Base-by-base conservation (phyloP, 1,140 invertebrate genomes). In the Temnothorax nylanderi region DNA sequence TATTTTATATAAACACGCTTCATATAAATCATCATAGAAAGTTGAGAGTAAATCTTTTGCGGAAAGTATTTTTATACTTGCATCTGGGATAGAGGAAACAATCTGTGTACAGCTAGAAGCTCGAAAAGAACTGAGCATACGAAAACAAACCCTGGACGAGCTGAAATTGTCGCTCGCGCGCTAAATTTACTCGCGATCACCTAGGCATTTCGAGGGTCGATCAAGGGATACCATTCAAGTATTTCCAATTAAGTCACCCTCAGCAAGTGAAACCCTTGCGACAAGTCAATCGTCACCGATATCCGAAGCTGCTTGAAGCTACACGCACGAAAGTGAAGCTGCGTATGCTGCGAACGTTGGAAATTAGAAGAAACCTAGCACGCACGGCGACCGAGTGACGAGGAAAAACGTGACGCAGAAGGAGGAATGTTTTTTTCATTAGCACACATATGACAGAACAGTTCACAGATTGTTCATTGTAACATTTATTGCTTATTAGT, bases 171-270 rank as follows among this genome's bases (percentile, higher is more conserved):
- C 85, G 89, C 67, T 87, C 81, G 64, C 62, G 56, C 81, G 87
- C 91, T 92, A 92, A 91, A 92, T 92, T 92, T 92, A 92, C 87
- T 49, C 82, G 56, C 87, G 78, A 89, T 88, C 87, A 75, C 84
- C 80, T 88, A 91, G 85, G 60, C 78, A 92, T 90, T 91, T 91
- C 86, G 78, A 71, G 64, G 21, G 65, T 77, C 87, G 90, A 91
- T 91, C 82, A 87, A 89, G 86, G 64, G 91, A 92, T 92, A 85
- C 91, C 91, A 90, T 92, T 92, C 89, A 92, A 92, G 91, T 92
- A 91, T 90, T 92, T 92, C 65, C 90, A 92, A 92, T 92, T 92
- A 92, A 90, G 67, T 89, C 72, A 49, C 37, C 84, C 72, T 65
- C 44, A 80, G 72, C 67, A 49, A 86, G 67, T 47, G 67, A 88